Evolutionary conservation across 37 sponge, comb jelly and placozoan species (phyloP).

Genomic region (Geodia barretti): DNA sequence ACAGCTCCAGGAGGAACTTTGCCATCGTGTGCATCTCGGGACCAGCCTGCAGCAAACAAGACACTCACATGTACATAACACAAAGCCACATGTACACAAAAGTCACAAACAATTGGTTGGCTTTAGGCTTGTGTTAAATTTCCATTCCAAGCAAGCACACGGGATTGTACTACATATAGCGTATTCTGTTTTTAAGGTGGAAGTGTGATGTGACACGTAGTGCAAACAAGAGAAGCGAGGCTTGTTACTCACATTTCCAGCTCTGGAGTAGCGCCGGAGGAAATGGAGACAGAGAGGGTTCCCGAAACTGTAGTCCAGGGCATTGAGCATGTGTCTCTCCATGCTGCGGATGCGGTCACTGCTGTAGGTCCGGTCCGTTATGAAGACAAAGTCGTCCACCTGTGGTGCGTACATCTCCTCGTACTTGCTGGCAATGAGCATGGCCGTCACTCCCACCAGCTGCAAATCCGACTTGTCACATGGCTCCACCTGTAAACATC

Average conservation of each 20-base stretch:
- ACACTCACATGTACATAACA: neutral
- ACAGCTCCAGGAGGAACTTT: conserved; percentile 92
- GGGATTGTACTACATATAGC: too few species aligned
- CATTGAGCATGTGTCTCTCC: conserved; percentile 83
- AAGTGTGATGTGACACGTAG: neutral
- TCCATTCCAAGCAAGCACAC: neutral
- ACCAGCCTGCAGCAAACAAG: conserved; percentile 38
- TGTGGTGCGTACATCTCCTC: conserved; percentile 99
- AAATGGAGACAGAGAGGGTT: conserved; percentile 95
- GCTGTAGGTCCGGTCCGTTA: conserved; percentile 95
- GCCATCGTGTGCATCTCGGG: conserved; percentile 94
- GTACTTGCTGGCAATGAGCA: conserved; percentile 98
- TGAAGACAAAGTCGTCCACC: conserved; percentile 94
- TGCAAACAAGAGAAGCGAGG: neutral
- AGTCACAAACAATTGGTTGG: neutral
- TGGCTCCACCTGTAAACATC: conserved; percentile 28
- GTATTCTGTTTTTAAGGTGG: neutral
- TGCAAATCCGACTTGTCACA: conserved; percentile 82
- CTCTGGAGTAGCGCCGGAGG: conserved; percentile 95
- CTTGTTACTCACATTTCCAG: conserved; percentile 78
- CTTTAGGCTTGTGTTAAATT: neutral
- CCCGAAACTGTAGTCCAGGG: conserved; percentile 87
- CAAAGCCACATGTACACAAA: neutral
- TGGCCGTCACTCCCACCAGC: conserved; percentile 96
- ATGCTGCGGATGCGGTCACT: conserved; percentile 77